Evolutionary conservation across 2,113 vertebrate species (phyloP).

Genomic region (Puffinus mauretanicus): DNA sequence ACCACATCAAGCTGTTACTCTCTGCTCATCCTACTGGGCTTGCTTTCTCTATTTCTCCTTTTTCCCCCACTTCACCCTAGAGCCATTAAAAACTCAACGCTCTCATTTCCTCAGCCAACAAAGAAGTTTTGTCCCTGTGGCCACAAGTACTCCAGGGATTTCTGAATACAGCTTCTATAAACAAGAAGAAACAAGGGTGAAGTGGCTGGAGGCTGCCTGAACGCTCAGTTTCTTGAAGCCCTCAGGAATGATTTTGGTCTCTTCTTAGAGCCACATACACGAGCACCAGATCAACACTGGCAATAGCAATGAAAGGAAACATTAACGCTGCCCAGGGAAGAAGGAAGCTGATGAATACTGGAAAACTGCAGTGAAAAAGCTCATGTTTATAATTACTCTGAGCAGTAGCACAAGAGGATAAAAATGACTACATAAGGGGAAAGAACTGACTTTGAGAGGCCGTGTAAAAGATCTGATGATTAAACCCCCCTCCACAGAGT

Average conservation of each 20-base stretch:
- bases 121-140: too few species aligned
- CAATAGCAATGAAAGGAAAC: not conserved
- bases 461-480: not conserved
- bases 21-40: too few species aligned
- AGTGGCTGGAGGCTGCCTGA: not conserved
- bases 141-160: too few species aligned
- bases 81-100: too few species aligned
- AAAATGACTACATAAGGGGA: not conserved
- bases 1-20: too few species aligned
- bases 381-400: not conserved
- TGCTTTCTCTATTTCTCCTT: too few species aligned
- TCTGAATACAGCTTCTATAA: too few species aligned
- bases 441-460: not conserved
- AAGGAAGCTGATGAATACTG: not conserved
- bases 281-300: not conserved
- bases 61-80: too few species aligned
- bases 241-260: not conserved
- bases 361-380: not conserved
- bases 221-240: not conserved
- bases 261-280: not conserved
- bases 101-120: too few species aligned
- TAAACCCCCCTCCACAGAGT: not conserved
- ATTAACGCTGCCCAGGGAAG: not conserved
- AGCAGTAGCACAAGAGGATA: not conserved
- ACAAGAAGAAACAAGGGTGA: not conserved